phyloP scores from a whole-genome alignment of 2,113 vertebrate genomes.

The Aphelocoma coerulescens region DNA sequence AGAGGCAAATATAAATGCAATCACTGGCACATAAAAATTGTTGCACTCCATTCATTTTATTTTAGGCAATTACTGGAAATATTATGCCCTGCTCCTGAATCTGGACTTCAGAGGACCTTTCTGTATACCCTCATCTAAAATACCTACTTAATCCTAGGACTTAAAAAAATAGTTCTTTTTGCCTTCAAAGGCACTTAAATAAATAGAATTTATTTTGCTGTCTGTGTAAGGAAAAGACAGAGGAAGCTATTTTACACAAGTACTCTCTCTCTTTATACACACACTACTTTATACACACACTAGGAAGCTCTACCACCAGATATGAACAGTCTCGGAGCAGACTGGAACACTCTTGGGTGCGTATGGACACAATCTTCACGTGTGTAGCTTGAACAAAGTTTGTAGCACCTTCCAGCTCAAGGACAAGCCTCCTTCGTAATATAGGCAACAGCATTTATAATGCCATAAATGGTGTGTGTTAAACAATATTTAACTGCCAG shows the following conservation, averaged over 20 bases:
- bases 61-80: background rate
- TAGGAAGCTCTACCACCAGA: background rate
- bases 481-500: background rate
- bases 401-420: background rate
- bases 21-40: background rate
- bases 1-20: background rate
- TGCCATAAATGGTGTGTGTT: background rate
- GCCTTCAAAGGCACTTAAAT: background rate
- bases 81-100: background rate
- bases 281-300: background rate
- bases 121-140: background rate
- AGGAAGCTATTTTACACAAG: background rate
- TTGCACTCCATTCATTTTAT: background rate
- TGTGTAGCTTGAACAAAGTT: background rate
- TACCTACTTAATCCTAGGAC: background rate
- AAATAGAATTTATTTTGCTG: background rate
- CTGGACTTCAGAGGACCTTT: background rate
- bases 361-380: background rate
- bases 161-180: background rate
- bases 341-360: background rate
- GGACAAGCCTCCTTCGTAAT: background rate
- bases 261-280: background rate
- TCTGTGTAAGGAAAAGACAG: background rate
- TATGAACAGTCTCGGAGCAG: background rate
- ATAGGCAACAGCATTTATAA: background rate